Evolutionary conservation across 2,797 vertebrate genomes (phyloP).

Genomic region (Chelonia mydas): DNA sequence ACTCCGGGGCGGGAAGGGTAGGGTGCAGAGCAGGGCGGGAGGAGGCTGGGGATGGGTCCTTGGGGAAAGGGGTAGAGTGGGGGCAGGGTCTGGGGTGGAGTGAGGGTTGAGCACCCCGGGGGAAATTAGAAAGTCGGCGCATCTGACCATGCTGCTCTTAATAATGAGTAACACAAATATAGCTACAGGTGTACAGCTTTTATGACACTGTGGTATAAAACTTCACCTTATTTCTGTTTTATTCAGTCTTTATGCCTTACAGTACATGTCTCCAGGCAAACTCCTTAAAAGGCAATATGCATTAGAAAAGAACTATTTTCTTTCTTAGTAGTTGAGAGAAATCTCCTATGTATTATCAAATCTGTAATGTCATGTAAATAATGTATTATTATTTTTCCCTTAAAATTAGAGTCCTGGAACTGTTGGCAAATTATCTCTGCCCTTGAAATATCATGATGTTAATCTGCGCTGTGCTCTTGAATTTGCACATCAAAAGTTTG

Average conservation of each 20-base stretch:
- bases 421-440: constrained; percentile 21
- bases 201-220: constrained; percentile 45
- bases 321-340: constrained; percentile 39
- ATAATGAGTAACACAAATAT: constrained; percentile 55
- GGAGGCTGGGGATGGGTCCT: no score
- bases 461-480: background rate
- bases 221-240: constrained; percentile 20
- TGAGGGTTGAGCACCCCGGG: no score
- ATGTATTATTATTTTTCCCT: constrained; percentile 9
- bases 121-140: no score
- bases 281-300: constrained; percentile 64
- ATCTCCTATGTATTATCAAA: constrained; percentile 43
- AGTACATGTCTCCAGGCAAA: constrained; percentile 46
- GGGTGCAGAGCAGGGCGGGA: no score
- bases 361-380: constrained; percentile 35
- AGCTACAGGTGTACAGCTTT: constrained; percentile 49
- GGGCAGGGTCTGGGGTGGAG: no score
- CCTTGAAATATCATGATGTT: background rate
- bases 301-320: constrained; percentile 52
- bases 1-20: no score
- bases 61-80: no score
- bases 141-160: constrained; percentile 21
- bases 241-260: background rate
- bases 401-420: constrained; percentile 4
- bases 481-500: constrained; percentile 10